phyloP scores from a whole-genome alignment of 2,888 invertebrate genomes.

The Drosophila pseudotakahashii region DNA sequence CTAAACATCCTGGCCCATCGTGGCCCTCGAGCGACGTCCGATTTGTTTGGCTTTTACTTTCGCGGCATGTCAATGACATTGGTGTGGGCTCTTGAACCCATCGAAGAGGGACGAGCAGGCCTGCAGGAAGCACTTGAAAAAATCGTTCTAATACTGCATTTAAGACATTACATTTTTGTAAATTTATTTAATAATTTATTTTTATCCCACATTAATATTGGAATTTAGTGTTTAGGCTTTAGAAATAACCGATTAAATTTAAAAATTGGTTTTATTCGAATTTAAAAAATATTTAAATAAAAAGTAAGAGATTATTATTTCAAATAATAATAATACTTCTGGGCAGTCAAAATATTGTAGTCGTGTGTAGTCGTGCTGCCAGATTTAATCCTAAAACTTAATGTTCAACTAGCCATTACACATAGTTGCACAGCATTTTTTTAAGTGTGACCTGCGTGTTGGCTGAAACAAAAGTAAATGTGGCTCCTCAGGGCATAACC shows the following conservation, averaged over 20 bases:
- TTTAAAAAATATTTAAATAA: too few relatives aligned
- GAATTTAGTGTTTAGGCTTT: too few relatives aligned
- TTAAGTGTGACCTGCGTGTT: constrained; percentile 2
- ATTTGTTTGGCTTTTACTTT: constrained; percentile 35
- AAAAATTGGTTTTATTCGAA: too few relatives aligned
- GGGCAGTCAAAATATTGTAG: too few relatives aligned
- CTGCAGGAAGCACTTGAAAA: constrained; percentile 10
- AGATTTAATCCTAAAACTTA: too few relatives aligned
- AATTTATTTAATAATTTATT: too few relatives aligned
- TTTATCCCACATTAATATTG: too few relatives aligned
- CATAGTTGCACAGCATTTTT: not conserved
- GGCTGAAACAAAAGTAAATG: constrained; percentile 27
- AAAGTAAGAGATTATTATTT: too few relatives aligned
- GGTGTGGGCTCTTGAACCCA: constrained; percentile 36
- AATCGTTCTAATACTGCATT: not conserved
- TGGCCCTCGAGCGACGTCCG: constrained; percentile 2
- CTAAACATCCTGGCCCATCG: constrained; percentile 18
- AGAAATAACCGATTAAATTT: too few relatives aligned
- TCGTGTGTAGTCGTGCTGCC: too few relatives aligned
- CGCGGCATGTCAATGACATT: constrained; percentile 45
- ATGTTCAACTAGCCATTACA: not conserved
- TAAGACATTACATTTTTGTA: too few relatives aligned
- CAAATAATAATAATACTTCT: too few relatives aligned
- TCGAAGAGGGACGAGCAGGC: not conserved
- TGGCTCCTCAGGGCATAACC: constrained; percentile 31